Conservation (phyloP, 2,797 vertebrate species). For the Gila robusta region DNA sequence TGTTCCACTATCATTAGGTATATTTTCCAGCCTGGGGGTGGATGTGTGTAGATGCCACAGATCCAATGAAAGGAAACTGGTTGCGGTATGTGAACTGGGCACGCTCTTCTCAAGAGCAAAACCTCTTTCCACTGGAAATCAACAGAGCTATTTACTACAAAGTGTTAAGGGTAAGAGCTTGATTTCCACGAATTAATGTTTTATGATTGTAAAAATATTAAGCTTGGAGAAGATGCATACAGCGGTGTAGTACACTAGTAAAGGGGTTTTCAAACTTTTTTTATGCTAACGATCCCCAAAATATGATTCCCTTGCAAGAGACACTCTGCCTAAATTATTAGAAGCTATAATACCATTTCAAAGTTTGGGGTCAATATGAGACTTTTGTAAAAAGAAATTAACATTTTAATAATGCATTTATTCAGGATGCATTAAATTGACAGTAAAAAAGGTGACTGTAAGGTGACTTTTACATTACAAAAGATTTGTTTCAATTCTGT, state of each 20-base stretch:
- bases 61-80: constrained; percentile 93
- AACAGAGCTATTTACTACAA: constrained; percentile 96
- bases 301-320: background rate
- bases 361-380: background rate
- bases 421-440: background rate
- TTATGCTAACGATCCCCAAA: background rate
- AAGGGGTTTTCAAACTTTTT: background rate
- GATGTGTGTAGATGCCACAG: constrained; percentile 96
- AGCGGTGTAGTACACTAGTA: background rate
- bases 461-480: too few relatives aligned
- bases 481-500: background rate
- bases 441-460: background rate
- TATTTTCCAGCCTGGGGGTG: constrained; percentile 93
- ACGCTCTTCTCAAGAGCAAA: constrained; percentile 88
- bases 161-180: constrained; percentile 84
- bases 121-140: constrained; percentile 93
- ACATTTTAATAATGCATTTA: background rate
- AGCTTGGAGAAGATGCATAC: background rate
- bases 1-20: constrained; percentile 76
- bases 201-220: background rate
- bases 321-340: background rate
- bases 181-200: background rate
- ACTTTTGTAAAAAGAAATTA: background rate
- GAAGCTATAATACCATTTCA: background rate
- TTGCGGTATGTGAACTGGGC: constrained; percentile 95